A percentile compares a stretch with the other conserved stretches of the same genome.
phyloP scores from a whole-genome alignment of 1,140 invertebrate species.

The Bombyx mori region DNA sequence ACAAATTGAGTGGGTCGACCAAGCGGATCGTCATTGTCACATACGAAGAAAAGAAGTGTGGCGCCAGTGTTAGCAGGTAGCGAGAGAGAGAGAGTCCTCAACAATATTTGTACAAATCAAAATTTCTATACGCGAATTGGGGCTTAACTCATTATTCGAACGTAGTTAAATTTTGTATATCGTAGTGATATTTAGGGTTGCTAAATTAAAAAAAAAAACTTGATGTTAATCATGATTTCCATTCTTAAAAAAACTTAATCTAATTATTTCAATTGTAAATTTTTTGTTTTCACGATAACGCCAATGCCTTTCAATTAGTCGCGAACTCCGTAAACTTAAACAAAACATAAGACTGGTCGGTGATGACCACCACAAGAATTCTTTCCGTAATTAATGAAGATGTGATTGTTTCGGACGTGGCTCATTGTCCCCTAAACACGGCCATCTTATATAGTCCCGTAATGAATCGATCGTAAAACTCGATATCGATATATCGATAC shows the following conservation, averaged over 20 bases:
- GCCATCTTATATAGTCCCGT: conserved; percentile 25
- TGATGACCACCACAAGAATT: conserved; percentile 37
- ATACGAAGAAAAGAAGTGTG: conserved; percentile 26
- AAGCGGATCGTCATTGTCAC: conserved; percentile 34
- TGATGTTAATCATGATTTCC: background rate
- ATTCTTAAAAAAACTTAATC: background rate
- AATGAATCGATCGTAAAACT: conserved; percentile 39
- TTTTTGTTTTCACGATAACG: background rate
- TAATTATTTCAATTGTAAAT: background rate
- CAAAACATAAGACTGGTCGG: background rate
- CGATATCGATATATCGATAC: conserved; percentile 48
- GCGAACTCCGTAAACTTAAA: background rate
- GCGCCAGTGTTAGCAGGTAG: conserved; percentile 14
- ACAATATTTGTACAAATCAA: too few relatives aligned
- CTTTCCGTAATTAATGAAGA: conserved; percentile 65
- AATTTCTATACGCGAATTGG: too few relatives aligned
- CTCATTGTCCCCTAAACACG: conserved; percentile 46
- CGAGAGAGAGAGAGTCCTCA: too few relatives aligned
- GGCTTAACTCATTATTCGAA: background rate
- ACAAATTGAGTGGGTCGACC: conserved; percentile 35
- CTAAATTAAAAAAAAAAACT: background rate
- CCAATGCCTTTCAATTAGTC: background rate
- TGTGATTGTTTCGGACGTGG: conserved; percentile 61
- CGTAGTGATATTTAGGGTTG: background rate
- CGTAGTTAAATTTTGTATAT: background rate